Evolutionary conservation across 1,140 invertebrate species (phyloP), one percentile per base, ranked within the genome.

Genomic region (Stegodyphus mimosarum): DNA sequence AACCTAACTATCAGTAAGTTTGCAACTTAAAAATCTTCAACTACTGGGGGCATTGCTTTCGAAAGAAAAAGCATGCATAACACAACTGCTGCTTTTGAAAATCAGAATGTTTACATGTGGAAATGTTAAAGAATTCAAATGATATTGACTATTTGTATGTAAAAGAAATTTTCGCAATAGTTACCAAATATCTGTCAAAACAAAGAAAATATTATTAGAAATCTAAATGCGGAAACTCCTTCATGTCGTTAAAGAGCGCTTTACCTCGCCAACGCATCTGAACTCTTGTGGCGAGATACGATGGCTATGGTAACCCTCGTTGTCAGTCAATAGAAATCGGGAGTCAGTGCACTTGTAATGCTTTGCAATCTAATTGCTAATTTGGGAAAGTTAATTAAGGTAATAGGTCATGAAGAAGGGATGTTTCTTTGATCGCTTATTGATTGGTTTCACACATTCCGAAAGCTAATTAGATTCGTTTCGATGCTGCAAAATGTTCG

Each of bases 381-480:
- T 75, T 84, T 84, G 81, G 71, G 72, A 75, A 52, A 84, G 81
- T 84, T 84, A 84, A 84, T 84, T 75, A 84, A 84, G 81, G 81
- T 84, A 84, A 84, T 84, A 84, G 81, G 81, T 84, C 81, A 84
- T 76, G 66, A 76, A 73, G 81, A 84, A 84, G 81, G 70, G 70
- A 80, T 80, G 55, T 83, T 83, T 83, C 81, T 84, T 84, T 84
- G 81, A 75, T 84, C 72, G 72, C 64, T 84, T 84, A 84, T 84
- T 84, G 81, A 84, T 84, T 75, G 81, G 72, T 76, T 84, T 84
- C 81, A 76, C 81, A 84, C 81, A 84, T 84, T 84, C 81, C 81
- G 63, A 53, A 60, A 55, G 81, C 81, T 76, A 83, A 83, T 83
- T 83, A 83, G 70, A 74, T 83, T 83, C 80, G 53, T 80, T 69